Percentiles rank a stretch among this genome's conserved stretches.
Conservation (phyloP, 1,140 invertebrate genomes). For the Delia radicum region DNA sequence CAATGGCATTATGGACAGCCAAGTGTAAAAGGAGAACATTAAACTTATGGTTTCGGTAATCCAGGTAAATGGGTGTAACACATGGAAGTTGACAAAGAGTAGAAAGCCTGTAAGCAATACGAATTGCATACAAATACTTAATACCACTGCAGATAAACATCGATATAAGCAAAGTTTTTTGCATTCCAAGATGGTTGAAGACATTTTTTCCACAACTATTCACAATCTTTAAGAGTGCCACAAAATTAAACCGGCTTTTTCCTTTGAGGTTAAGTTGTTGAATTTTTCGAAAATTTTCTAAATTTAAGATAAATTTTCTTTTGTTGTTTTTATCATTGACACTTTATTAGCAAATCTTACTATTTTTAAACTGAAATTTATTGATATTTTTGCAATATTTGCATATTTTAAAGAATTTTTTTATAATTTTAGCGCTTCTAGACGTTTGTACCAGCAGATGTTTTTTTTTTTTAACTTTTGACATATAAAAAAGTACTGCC, state of each 20-base stretch:
- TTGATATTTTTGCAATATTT: too few relatives aligned
- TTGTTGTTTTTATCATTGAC: too few relatives aligned
- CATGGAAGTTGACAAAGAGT: slow-evolving; percentile 59
- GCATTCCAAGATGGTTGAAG: slow-evolving; percentile 27
- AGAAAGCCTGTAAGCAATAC: slow-evolving; percentile 58
- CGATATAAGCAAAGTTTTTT: slow-evolving; percentile 35
- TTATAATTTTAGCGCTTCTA: too few relatives aligned
- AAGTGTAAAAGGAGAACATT: slow-evolving; percentile 60
- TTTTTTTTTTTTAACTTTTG: too few relatives aligned
- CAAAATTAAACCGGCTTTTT: neutral
- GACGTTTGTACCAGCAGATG: too few relatives aligned
- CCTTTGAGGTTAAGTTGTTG: slow-evolving; percentile 11
- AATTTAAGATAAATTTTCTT: too few relatives aligned
- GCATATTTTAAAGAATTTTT: too few relatives aligned
- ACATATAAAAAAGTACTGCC: too few relatives aligned
- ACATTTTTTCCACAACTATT: neutral
- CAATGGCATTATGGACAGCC: slow-evolving; percentile 61
- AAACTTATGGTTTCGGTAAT: slow-evolving; percentile 56
- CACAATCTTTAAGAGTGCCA: neutral
- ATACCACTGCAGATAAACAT: slow-evolving; percentile 36
- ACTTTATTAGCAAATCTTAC: too few relatives aligned
- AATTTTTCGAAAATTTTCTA: neutral
- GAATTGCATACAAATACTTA: slow-evolving; percentile 44
- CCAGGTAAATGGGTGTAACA: slow-evolving; percentile 60
- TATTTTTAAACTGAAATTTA: too few relatives aligned